phyloP scores from a whole-genome alignment of 2,113 vertebrate genomes.

The Bufo gargarizans region DNA sequence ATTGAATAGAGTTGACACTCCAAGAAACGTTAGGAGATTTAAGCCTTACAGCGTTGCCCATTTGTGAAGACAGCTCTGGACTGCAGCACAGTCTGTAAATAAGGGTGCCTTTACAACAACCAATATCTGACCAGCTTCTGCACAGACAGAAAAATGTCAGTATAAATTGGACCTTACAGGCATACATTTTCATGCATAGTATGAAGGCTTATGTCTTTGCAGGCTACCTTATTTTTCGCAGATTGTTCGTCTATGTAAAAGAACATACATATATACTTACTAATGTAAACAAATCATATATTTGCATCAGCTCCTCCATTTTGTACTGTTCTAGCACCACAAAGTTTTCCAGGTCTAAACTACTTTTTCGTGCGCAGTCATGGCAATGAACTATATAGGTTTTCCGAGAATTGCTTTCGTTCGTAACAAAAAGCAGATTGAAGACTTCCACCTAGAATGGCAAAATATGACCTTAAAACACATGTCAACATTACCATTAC shows the following conservation, averaged over 20 bases:
- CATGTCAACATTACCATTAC: slow-evolving; percentile 53
- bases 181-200: not conserved
- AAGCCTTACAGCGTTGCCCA: too few species aligned
- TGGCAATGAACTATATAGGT: slow-evolving; percentile 95
- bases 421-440: slow-evolving; percentile 96
- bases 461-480: slow-evolving; percentile 34
- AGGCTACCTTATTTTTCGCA: too few species aligned
- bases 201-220: too few species aligned
- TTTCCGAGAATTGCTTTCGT: slow-evolving; percentile 92
- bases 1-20: too few species aligned
- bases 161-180: too few species aligned
- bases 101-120: too few species aligned
- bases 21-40: too few species aligned
- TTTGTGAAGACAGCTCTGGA: too few species aligned
- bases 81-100: too few species aligned
- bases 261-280: slow-evolving; percentile 77
- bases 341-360: slow-evolving; percentile 90
- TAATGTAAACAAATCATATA: slow-evolving; percentile 98
- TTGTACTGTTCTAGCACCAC: slow-evolving; percentile 98
- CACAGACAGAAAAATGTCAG: too few species aligned
- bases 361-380: slow-evolving; percentile 95
- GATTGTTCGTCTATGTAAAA: not conserved
- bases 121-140: too few species aligned
- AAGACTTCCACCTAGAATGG: slow-evolving; percentile 92
- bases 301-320: slow-evolving; percentile 96